Percentiles rank a stretch among this genome's conserved stretches.
These are phyloP conservation scores for Nomada flava DNA, from an alignment of 2,888 invertebrate species.

Conservation along the genomic window DNA sequence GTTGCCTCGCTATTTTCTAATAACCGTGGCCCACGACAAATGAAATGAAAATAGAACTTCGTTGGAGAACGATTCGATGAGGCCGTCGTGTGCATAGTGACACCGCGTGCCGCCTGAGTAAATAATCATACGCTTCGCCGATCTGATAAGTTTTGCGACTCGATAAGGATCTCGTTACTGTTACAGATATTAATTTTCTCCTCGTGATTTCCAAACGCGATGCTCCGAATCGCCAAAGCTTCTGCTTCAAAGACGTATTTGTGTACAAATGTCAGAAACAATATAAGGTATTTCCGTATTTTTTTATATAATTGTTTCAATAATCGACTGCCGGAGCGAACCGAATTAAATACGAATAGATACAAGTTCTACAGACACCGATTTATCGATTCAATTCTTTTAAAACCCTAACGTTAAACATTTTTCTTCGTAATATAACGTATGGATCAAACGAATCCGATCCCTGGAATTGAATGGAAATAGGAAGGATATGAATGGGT, in stretches of 20 bases:
- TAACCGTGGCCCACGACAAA: constrained; percentile 29
- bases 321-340: too few relatives aligned
- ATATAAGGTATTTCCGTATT: too few relatives aligned
- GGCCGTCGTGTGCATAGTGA: neutral
- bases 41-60: constrained; percentile 32
- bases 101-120: constrained; percentile 14
- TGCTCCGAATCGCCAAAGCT: neutral
- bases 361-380: too few relatives aligned
- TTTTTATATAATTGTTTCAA: too few relatives aligned
- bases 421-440: too few relatives aligned
- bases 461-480: neutral
- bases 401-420: too few relatives aligned
- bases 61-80: neutral
- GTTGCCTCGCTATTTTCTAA: constrained; percentile 16
- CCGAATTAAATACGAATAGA: too few relatives aligned
- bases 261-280: too few relatives aligned
- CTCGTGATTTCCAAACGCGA: neutral
- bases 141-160: constrained; percentile 6
- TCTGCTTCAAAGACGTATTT: too few relatives aligned
- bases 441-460: constrained; percentile 5
- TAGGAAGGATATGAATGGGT: neutral
- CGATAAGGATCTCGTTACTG: constrained; percentile 9
- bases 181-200: neutral
- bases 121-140: constrained; percentile 40
- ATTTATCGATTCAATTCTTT: too few relatives aligned